Conservation (phyloP, 1,140 invertebrate genomes). For the Aphaenogaster floridana region DNA sequence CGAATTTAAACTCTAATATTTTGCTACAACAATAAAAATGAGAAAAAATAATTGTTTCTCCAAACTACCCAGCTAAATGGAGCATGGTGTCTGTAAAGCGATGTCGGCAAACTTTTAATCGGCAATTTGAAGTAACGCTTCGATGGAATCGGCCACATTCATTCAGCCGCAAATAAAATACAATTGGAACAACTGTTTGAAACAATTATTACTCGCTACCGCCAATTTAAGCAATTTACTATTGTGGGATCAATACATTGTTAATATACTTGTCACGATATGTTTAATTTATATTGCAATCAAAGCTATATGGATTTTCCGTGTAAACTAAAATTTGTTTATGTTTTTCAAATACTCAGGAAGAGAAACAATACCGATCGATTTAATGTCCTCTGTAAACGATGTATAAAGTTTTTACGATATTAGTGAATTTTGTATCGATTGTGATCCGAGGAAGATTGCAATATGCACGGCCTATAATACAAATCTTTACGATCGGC, state of each 20-base stretch:
- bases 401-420: background rate
- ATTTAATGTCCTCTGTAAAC: constrained; percentile 10
- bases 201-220: constrained; percentile 29
- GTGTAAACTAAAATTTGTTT: background rate
- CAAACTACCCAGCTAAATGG: background rate
- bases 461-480: background rate
- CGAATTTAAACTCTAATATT: background rate
- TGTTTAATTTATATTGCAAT: constrained; percentile 17
- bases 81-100: background rate
- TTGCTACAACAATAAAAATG: background rate
- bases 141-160: constrained; percentile 21
- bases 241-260: background rate
- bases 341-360: background rate
- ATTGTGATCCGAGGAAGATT: background rate
- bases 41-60: background rate
- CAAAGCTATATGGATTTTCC: background rate
- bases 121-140: constrained; percentile 28
- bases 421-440: too few species aligned
- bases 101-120: constrained; percentile 41
- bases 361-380: background rate
- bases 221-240: constrained; percentile 33
- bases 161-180: constrained; percentile 40
- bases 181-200: constrained; percentile 12
- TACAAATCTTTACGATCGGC: background rate
- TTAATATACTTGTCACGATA: background rate